Percentiles rank a stretch among this genome's conserved stretches.
Conservation (phyloP, 1,140 invertebrate species). For the Tetramorium parvispinum region DNA sequence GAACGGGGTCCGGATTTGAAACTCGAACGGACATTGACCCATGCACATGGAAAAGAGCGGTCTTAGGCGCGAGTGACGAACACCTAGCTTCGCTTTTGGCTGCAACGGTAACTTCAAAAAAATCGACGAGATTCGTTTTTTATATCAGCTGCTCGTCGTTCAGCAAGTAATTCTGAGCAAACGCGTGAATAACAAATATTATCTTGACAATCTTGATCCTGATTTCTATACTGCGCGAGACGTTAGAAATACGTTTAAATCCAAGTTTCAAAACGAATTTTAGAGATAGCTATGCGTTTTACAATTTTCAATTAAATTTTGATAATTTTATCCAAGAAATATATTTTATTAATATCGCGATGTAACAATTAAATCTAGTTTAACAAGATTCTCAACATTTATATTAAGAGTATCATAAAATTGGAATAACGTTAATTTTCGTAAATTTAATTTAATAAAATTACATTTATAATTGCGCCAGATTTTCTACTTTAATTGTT, state of each 20-base stretch:
- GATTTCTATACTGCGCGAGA: background rate
- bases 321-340: background rate
- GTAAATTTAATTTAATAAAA: background rate
- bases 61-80: background rate
- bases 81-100: background rate
- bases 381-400: background rate
- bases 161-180: background rate
- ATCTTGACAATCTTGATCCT: background rate
- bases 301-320: background rate
- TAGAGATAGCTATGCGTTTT: background rate
- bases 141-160: background rate
- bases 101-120: background rate
- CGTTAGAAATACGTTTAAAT: background rate
- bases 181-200: background rate
- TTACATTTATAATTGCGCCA: background rate
- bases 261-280: background rate
- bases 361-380: too few species aligned
- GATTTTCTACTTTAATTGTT: background rate
- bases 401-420: background rate
- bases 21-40: slow-evolving; percentile 36
- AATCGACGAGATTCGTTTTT: background rate
- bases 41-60: slow-evolving; percentile 2
- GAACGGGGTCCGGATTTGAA: background rate
- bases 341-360: too few species aligned
- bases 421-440: too few species aligned